Evolutionary conservation across 1,140 invertebrate genomes (phyloP), one percentile per base, ranked within the genome.

Genomic region (Drosophila chauvacae): DNA sequence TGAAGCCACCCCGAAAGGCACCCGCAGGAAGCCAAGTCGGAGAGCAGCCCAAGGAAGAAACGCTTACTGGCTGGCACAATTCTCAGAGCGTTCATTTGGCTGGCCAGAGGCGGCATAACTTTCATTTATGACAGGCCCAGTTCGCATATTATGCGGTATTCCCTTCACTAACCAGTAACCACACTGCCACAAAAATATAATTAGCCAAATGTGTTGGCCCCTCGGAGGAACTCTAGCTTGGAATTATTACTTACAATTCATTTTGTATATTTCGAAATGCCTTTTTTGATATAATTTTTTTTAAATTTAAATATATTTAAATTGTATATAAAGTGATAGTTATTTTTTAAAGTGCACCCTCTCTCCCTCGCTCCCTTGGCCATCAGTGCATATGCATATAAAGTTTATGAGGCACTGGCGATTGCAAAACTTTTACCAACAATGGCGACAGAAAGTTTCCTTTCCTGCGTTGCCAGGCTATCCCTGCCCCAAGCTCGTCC

Each of bases 361-460:
- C 70, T 41, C 64, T 44, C 57, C 39, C 59, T 50, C 18, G 33
- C 30, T 37, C 44, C 39, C 51, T 23, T 37, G 13, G 37, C 65
- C 41, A n/a, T 35, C 45, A 53, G 57, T 87, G 80, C 84, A 80
- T 88, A 77, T 83, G 83, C 80, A 86, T 75, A 86, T 75, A 86
- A 80, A 72, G 83, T 88, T 77, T 83, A 88, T 78, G 80, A 80
- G 85, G 68, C 81, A 77, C 85, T 80, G 85, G 81, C 84, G 83
- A 88, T 88, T 88, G 83, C 83, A 71, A 87, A 87, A 87, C 84
- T 87, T 87, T 83, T 73, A 45, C 66, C 77, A 80, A 84, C 83
- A 87, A 88, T 88, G 83, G 86, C 77, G 82, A 86, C 82, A 83
- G 83, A 80, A 88, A 88, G 70, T 88, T 88, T 81, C 70, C 64